Evolutionary conservation across 2,113 vertebrate species (phyloP), one percentile per base, ranked within the genome.

Genomic region (Podarcis cretensis): DNA sequence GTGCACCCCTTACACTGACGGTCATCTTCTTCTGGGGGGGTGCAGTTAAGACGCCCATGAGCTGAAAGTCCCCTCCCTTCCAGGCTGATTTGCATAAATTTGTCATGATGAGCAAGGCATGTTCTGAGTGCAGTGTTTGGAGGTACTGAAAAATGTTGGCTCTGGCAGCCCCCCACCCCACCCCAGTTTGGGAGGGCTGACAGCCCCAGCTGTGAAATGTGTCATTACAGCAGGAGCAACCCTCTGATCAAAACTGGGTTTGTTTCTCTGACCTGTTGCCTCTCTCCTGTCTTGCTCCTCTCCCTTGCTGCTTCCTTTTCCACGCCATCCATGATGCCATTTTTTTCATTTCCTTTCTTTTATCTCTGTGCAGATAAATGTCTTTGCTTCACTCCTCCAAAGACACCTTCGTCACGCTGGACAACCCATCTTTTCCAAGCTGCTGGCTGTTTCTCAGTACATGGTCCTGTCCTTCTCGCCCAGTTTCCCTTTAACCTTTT

Each of bases 301-400:
- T 84, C 90, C 37, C 79, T 74, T 75, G 86, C 4, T 86, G 86
- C 4, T 86, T 75, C 89, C 35, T 69, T 65, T 48, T 48, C 66
- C 25, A 79, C 71, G 87, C 93, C 93, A 90, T 81, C 83, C 83
- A 84, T 91, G 94, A 86, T 90, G 84, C 89, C 86, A 94, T 94
- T 94, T 95, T 91, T 92, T 94, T 91, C 90, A 95, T 97, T 97
- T 94, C 95, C 92, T 96, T 84, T 96, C 88, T 95, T 96, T 95
- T 97, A 91, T 97, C 95, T 97, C 97, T 95, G 94, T 92, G 95
- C 98, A 99, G 99, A 99, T 99, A 99, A 99, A 94, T 98, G 97
- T 98, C 96, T 98, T 98, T 98, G 97, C 98, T 97, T 97, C 97
- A 97, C 94, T 96, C 94, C 96, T 97, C 95, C 98, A 97, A 97